phyloP scores from a whole-genome alignment of 2,888 invertebrate species.

The Catocala nupta region DNA sequence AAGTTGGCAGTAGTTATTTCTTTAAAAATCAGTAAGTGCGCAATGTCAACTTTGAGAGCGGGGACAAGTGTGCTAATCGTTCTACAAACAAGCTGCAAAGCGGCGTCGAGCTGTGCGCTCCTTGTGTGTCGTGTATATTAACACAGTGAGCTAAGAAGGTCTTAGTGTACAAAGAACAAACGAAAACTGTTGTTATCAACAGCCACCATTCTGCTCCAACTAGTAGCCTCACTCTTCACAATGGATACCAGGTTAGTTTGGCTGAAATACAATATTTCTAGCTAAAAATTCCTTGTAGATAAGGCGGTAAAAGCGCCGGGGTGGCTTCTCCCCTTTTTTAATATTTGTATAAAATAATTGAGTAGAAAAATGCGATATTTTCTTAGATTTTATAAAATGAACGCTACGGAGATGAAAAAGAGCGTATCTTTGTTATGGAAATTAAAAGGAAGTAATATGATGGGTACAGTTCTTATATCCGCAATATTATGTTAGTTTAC shows the following conservation, averaged over 20 bases:
- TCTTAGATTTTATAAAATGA: neutral
- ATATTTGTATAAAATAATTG: neutral
- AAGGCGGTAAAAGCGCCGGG: conserved; percentile 11
- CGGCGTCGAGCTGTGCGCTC: conserved; percentile 63
- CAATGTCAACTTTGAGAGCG: conserved; percentile 82
- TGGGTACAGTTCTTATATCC: no score
- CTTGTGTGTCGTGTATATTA: conserved; percentile 75
- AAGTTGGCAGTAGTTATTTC: conserved; percentile 74
- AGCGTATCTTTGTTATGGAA: neutral
- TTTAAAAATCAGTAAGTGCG: conserved; percentile 81
- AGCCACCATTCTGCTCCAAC: conserved; percentile 52
- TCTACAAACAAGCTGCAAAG: conserved; percentile 79
- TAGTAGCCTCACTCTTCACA: conserved; percentile 57
- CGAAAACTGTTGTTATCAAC: conserved; percentile 60
- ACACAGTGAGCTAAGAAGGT: conserved; percentile 71
- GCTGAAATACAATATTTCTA: conserved; percentile 16
- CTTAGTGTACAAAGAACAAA: conserved; percentile 70
- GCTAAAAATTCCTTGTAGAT: conserved; percentile 16
- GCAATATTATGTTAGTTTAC: no score
- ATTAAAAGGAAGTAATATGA: neutral
- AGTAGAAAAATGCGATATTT: neutral
- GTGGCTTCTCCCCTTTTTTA: neutral
- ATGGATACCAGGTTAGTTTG: conserved; percentile 76
- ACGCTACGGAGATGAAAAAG: neutral
- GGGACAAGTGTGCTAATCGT: conserved; percentile 81